Base-by-base conservation (phyloP, 2,113 vertebrate genomes). In the Numenius arquata region DNA sequence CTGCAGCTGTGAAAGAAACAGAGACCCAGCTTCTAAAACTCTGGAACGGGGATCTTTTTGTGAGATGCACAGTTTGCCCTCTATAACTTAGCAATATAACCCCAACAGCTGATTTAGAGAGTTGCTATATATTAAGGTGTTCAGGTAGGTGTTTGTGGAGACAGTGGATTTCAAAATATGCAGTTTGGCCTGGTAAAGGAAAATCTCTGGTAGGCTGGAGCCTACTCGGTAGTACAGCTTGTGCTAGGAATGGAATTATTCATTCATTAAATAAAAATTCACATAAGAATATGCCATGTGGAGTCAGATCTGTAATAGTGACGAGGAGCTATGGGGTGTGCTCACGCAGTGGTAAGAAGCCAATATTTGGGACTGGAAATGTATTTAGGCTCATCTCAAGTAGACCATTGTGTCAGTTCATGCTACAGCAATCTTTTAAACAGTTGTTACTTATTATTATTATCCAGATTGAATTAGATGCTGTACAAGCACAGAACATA, bases 361-460 rank as follows among this genome's bases (percentile, higher is more conserved):
- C n/a, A 32, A 9, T 32, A 12, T 63, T 83, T 85, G 36, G 36
- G 58, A 32, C 91, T 93, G 94, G 74, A 85, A 90, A 68, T 75
- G 36, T 43, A 20, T 85, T 92, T 81, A 90, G 27, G 61, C n/a
- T 81, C 40, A n/a, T 81, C 76, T 90, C 70, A 89, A 93, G 47
- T 16, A 88, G 75, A 56, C 61, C 68, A 56, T 67, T 88, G 63
- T 81, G 65, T 90, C 65, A 61, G 56, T 38, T 93, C 47, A 59
- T 23, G 45, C 70, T 58, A 43, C 71, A 85, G 45, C 23, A 75
- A 70, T 75, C 80, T 85, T 85, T 86, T 74, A 77, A 86, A 84
- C 93, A 92, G 85, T 97, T 95, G 91, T 91, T 94, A 78, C 75
- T 88, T 91, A 73, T 77, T 94, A 91, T 94, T 95, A 85, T 90